phyloP scores from a whole-genome alignment of 2,113 vertebrate species.

The Alligator sinensis region DNA sequence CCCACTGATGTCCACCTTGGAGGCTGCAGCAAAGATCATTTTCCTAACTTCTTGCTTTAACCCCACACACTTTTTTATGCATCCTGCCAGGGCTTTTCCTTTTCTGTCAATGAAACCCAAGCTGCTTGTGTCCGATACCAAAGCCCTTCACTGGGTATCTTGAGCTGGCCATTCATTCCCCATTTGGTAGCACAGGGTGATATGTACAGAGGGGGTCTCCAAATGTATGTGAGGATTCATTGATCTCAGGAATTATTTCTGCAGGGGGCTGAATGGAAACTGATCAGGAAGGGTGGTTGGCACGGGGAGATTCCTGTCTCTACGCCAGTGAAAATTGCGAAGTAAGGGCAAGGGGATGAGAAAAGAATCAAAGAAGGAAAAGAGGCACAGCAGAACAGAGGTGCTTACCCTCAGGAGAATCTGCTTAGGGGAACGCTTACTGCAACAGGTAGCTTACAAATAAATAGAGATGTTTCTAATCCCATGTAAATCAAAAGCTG shows the following conservation, averaged over 20 bases:
- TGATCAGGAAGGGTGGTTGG: too few relatives aligned
- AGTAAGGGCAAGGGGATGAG: too few relatives aligned
- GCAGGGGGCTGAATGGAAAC: too few relatives aligned
- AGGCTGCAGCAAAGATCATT: slow-evolving; percentile 11
- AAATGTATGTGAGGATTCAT: too few relatives aligned
- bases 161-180: background rate
- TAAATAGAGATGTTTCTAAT: background rate
- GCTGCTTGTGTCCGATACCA: background rate
- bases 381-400: too few relatives aligned
- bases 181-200: background rate
- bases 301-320: too few relatives aligned
- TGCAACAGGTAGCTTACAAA: background rate
- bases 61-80: slow-evolving; percentile 45
- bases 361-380: too few relatives aligned
- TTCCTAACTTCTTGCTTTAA: background rate
- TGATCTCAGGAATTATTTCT: too few relatives aligned
- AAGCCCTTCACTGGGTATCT: background rate
- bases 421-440: background rate
- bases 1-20: slow-evolving; percentile 52
- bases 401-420: background rate
- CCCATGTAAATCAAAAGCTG: background rate
- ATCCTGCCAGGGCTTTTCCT: slow-evolving; percentile 1
- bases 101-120: background rate
- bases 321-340: too few relatives aligned
- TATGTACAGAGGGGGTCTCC: background rate